Percentiles rank a stretch among this genome's conserved stretches.
Evolutionary conservation across 2,113 vertebrate genomes (phyloP).

Genomic region (Sander vitreus): DNA sequence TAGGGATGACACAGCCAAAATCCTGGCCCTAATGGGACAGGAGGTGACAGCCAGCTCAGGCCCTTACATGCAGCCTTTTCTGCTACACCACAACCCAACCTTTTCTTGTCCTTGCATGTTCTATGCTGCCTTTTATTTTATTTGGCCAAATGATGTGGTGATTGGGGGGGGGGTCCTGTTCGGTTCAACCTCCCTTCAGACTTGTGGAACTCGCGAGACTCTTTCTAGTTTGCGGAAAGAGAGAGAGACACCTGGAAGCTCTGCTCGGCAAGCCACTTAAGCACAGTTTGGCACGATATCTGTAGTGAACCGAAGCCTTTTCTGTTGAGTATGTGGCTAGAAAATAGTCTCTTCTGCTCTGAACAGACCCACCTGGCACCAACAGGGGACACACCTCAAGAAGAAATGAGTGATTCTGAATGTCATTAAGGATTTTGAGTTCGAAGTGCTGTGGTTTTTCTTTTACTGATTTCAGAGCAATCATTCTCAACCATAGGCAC

Average conservation of each 20-base stretch:
- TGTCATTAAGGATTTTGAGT: slow-evolving; percentile 25
- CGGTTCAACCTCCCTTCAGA: not conserved
- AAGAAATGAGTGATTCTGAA: slow-evolving; percentile 19
- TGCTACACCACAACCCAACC: slow-evolving; percentile 36
- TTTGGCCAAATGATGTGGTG: slow-evolving; percentile 70
- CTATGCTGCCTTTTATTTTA: slow-evolving; percentile 53
- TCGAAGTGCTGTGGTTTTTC: slow-evolving; percentile 49
- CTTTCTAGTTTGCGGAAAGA: slow-evolving; percentile 9
- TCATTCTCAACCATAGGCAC: not conserved
- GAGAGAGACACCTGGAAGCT: not conserved
- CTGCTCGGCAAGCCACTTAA: slow-evolving; percentile 19
- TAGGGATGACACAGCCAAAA: slow-evolving; percentile 35
- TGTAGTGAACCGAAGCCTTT: slow-evolving; percentile 43
- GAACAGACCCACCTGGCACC: not conserved
- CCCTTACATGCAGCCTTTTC: slow-evolving; percentile 12
- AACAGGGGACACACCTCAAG: not conserved
- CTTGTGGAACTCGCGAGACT: not conserved
- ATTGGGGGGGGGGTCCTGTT: slow-evolving; percentile 18
- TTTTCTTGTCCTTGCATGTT: slow-evolving; percentile 49
- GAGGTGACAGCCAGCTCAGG: slow-evolving; percentile 40
- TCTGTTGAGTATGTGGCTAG: slow-evolving; percentile 7
- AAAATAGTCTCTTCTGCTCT: not conserved
- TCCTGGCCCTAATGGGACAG: slow-evolving; percentile 19
- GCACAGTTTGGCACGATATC: not conserved
- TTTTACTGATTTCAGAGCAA: slow-evolving; percentile 12